Base-by-base conservation (phyloP, 2,888 invertebrate genomes). In the Perizoma flavofasciatum region DNA sequence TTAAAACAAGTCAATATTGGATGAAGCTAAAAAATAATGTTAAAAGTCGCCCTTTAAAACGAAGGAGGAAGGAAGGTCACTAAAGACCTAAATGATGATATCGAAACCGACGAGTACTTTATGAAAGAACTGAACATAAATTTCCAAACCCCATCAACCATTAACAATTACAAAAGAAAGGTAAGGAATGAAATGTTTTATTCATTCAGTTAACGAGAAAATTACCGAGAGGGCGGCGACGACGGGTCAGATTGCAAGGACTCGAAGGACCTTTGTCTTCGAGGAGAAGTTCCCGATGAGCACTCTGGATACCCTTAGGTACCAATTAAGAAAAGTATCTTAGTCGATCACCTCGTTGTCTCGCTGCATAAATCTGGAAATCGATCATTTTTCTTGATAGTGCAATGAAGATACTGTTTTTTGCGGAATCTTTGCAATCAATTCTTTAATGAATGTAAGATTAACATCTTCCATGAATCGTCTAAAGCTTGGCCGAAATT, bases 151-250 rank as follows among this genome's bases (percentile, higher is more conserved):
- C 86, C 87, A 90, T 88, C 88, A 86, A 84, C 89, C 88, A 89
- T 90, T 90, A 92, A 89, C 89, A 89, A 88, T 90, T 89, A 89
- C 86, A 89, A 89, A 90, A 89, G 88, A 89, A 89, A 88, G 86
- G 86, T 87, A 88, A 88, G 88, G 86, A 89, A 90, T 90, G 84
- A 89, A 91, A 91, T 91, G 90, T 91, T 92, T 92, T 91, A 92
- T 91, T 92, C 91, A 90, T 91, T 86, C 84, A 85, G 86, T 88
- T 92, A 91, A 90, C 90, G 89, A 90, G 90, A 86, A 89, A 90
- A 91, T 92, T 89, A 89, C 90, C 83, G 87, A 86, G 88, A 86
- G 89, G 86, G 86, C 81, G 85, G 82, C 81, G 82, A 77, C 73
- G 75, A 74, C 75, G 83, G 89, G 90, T 91, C 89, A 86, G 86